Percentiles rank a stretch among this genome's conserved stretches.
These are phyloP conservation scores for Mormyrops attenuatus DNA, from an alignment of 2,797 vertebrate species.

Conservation along the genomic window DNA sequence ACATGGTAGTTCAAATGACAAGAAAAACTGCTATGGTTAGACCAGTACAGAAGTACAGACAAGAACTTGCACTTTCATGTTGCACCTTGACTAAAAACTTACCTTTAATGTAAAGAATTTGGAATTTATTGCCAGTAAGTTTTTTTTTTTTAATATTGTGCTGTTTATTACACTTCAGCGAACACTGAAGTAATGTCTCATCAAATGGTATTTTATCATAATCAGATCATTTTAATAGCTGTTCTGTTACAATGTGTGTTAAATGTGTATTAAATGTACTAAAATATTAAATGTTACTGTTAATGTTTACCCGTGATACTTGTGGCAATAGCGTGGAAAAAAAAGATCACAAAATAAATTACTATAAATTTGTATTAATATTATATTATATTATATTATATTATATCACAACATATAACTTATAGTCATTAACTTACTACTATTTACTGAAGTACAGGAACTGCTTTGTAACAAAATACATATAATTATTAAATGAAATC, in stretches of 20 bases:
- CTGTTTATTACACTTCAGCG: neutral
- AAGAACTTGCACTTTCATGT: slow-evolving; percentile 21
- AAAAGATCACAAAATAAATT: slow-evolving; percentile 16
- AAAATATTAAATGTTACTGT: slow-evolving; percentile 22
- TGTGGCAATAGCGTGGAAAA: slow-evolving; percentile 42
- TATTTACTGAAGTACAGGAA: slow-evolving; percentile 33
- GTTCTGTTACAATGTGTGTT: neutral
- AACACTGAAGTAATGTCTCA: slow-evolving; percentile 7
- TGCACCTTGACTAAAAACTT: neutral
- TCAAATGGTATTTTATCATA: neutral
- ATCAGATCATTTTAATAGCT: neutral
- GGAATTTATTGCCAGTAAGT: slow-evolving; percentile 12
- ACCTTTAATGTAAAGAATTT: slow-evolving; percentile 8
- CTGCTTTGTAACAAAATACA: slow-evolving; percentile 27
- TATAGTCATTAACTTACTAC: slow-evolving; percentile 44
- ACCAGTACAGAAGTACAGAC: slow-evolving; percentile 24
- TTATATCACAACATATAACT: neutral
- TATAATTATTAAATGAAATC: neutral
- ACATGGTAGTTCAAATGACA: slow-evolving; percentile 35
- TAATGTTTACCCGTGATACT: slow-evolving; percentile 19
- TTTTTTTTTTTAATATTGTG: neutral
- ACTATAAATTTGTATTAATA: slow-evolving; percentile 20
- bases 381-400: neutral
- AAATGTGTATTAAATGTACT: neutral
- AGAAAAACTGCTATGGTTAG: slow-evolving; percentile 2